Conservation (phyloP, 2,797 vertebrate species). For the Glyptemys insculpta region DNA sequence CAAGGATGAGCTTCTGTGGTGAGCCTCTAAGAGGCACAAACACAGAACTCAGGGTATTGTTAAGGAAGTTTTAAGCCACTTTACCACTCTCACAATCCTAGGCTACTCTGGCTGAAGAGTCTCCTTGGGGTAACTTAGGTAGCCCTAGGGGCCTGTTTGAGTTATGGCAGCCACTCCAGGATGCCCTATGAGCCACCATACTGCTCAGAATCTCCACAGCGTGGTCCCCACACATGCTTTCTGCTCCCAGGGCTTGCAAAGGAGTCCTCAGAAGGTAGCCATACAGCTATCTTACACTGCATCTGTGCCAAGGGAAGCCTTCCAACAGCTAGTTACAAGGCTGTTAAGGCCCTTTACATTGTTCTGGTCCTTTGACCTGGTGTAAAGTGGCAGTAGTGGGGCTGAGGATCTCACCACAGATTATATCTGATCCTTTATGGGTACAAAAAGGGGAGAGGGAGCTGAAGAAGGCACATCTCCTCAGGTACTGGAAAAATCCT, state of each 20-base stretch:
- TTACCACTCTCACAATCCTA: background rate
- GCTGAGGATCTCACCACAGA: background rate
- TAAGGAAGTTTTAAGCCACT: background rate
- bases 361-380: background rate
- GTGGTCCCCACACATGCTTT: background rate
- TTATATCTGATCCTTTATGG: fast-evolving
- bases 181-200: background rate
- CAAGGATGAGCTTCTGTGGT: background rate
- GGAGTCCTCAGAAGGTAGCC: background rate
- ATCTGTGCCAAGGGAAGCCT: background rate
- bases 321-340: background rate
- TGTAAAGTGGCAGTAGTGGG: background rate
- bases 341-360: background rate
- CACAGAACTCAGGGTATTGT: background rate
- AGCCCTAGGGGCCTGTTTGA: background rate
- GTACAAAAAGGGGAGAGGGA: background rate
- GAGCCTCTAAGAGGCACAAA: background rate
- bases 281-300: background rate
- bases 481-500: background rate
- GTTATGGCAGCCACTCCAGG: background rate
- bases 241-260: background rate
- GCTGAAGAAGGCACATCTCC: background rate
- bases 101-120: background rate
- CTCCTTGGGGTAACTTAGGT: background rate
- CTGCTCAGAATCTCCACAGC: background rate